A percentile compares a stretch with the other conserved stretches of the same genome.
phyloP scores from a whole-genome alignment of 1,140 invertebrate species.

The Aphidius ervi region DNA sequence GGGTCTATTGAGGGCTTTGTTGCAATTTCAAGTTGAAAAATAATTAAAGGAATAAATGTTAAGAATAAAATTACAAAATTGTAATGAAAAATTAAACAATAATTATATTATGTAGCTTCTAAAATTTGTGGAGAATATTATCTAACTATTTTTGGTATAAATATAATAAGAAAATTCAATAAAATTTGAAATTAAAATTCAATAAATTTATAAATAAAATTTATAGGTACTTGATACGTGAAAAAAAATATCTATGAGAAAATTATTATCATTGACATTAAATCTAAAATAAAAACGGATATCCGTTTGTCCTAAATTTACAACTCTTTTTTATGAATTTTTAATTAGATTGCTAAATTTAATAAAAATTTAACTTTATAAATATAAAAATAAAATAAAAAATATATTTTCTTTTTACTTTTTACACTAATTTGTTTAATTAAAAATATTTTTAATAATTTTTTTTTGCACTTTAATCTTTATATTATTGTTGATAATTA shows the following conservation, averaged over 20 bases:
- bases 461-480: too few relatives aligned
- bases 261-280: background rate
- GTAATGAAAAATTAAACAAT: too few relatives aligned
- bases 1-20: too few relatives aligned
- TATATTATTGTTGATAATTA: too few relatives aligned
- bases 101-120: too few relatives aligned
- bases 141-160: conserved; percentile 1
- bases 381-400: background rate
- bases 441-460: too few relatives aligned
- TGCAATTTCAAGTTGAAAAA: too few relatives aligned
- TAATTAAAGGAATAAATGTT: too few relatives aligned
- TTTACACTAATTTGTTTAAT: too few relatives aligned
- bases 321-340: background rate
- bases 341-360: background rate
- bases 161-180: background rate
- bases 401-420: background rate
- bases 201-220: background rate
- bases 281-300: background rate
- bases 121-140: too few relatives aligned
- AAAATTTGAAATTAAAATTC: background rate
- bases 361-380: background rate
- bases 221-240: too few relatives aligned
- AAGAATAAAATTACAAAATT: too few relatives aligned
- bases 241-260: background rate
- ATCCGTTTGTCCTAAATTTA: conserved; percentile 7